Evolutionary conservation across 2,113 vertebrate species (phyloP).

Genomic region (Otolemur garnettii): DNA sequence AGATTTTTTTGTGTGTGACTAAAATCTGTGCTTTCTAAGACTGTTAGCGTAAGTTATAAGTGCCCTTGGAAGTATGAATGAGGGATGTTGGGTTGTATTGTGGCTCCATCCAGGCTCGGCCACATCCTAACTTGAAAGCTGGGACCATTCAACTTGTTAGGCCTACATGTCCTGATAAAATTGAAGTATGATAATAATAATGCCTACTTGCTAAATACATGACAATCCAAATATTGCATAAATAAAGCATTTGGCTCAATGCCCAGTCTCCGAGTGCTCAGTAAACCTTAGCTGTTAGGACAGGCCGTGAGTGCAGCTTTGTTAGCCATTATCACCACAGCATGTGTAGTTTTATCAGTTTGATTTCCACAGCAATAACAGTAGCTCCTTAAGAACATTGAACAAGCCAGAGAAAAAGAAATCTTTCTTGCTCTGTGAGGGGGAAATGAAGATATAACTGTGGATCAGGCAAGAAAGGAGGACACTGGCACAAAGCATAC

Average conservation of each 20-base stretch:
- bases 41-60: not conserved
- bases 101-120: not conserved
- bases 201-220: not conserved
- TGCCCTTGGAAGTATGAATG: not conserved
- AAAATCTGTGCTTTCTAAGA: not conserved
- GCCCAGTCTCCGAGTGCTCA: not conserved
- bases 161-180: not conserved
- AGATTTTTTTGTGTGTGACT: not conserved
- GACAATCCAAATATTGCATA: not conserved
- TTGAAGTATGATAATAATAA: not conserved
- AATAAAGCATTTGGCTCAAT: not conserved
- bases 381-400: not conserved
- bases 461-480: not conserved
- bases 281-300: not conserved
- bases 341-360: not conserved
- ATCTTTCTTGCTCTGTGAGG: not conserved
- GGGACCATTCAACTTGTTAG: not conserved
- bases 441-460: not conserved
- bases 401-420: not conserved
- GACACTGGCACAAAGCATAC: not conserved
- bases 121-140: not conserved
- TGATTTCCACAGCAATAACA: not conserved
- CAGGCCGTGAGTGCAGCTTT: not conserved
- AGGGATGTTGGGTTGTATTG: not conserved
- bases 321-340: not conserved